Base-by-base conservation (phyloP, 2,888 invertebrate species). In the Mesorhabditis belari region DNA sequence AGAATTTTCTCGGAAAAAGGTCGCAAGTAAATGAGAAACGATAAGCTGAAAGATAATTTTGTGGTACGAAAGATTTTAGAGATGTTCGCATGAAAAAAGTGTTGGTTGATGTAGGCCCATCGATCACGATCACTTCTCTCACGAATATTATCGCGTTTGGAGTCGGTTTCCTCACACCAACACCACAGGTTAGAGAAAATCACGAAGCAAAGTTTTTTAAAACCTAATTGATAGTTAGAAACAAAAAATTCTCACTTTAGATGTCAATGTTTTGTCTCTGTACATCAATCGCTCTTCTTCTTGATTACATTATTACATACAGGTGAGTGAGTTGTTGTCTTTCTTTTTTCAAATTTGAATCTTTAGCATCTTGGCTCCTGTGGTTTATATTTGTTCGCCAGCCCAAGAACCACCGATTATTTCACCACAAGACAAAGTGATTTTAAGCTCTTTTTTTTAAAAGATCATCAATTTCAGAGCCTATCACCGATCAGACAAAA, bases 101-200 rank as follows among this genome's bases (percentile, higher is more conserved):
- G 24, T 68, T 77, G 44, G 71, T 74, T n/a, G 73, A 71, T 49
- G 73, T 77, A 6, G 76, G 77, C 5, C 78, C 79, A 0, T 80
- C 80, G 3, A 79, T 79, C 53, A 75, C 77, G 5, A 80, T 79
- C 59, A 79, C 79, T 12, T 77, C 78, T 0, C 50, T 76, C 25
- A 79, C 79, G 9, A 80, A 80, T 57, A 75, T 75, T n/a, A 69
- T 80, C 55, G 79, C 80, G 0, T 80, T 79, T 57, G 77, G 73
- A 19, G 73, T 79, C 55, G 79, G 79, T 26, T 77, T 69, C 61
- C 66, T 72, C 58, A 79, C 79, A 4, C 79, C 79, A 5, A 77
- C 79, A 2, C 79, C 79, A 12, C 77, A 77, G 67, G 75, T 74
- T 53, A 4, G 49, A 27, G 3, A 9, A 4, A 51, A 53, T 49